Evolutionary conservation across 2,888 invertebrate species (phyloP), one percentile per base, ranked within the genome.

Genomic region (Aporophyla nigra): DNA sequence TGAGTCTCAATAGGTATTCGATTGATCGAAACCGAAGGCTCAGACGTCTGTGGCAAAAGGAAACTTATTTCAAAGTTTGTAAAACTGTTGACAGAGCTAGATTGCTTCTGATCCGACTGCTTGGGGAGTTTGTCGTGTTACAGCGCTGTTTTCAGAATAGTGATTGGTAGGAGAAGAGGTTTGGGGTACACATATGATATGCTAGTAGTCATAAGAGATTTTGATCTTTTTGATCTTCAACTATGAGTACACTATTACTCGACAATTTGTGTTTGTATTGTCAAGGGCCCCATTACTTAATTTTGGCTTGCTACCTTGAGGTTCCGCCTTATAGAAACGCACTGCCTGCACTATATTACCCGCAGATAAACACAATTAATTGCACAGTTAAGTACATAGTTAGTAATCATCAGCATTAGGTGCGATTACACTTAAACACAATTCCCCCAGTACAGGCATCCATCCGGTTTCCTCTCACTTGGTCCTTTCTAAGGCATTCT

Each of bases 81-180:
- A 68, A 62, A 67, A 59, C 51, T 76, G 70, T 76, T 78, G 69
- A 69, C 58, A 78, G 33, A 68, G 53, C 70, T 59, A 59, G 69
- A 76, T 69, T 76, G 78, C 33, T 53, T 68, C 59, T 12, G 46
- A 49, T 49, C 33, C 14, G 68, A 56, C 56, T 72, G 6, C 33
- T 46, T 33, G 5, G 58, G 51, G 67, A 75, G 27, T 69, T 71
- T 43, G 70, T 70, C 56, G 43, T 6, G 53, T 27, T 58, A 66
- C 6, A 27, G 4, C 0, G 16, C 19, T 27, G 27, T n/a, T 65
- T 56, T n/a, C 40, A 66, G 3, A 56, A n/a, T 27, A 2, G 5
- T 27, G 5, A 54, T 49, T 46, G 19, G 16, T 40, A 1, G 33
- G 19, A 9, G 7, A 4, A 46, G 6, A 12, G 49, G n/a, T 46